Base-by-base conservation (phyloP, 2,888 invertebrate genomes). In the Gymnocheta viridis region DNA sequence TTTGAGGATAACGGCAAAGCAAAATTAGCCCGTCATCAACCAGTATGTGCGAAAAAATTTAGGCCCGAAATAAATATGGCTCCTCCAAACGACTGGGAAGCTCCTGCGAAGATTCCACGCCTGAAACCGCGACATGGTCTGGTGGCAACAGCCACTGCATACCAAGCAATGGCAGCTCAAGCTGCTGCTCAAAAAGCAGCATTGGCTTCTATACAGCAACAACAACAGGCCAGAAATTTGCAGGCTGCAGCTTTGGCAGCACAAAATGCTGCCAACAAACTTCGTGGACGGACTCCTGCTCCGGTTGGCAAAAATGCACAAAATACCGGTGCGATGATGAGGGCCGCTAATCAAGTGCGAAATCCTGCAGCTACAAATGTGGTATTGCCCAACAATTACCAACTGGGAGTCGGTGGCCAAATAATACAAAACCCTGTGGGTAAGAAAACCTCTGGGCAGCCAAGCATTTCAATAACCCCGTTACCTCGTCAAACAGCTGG, bases 1-100 rank as follows among this genome's bases (percentile, higher is more conserved):
- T 98, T 98, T 89, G 98, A 98, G 91, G 97, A 98, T 88, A 97
- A 97, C 89, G 96, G 97, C 73, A 98, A 97, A 92, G 96, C 96
- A 32, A 98, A 98, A 92, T 92, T 98, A 87, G 96, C 96, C 0
- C 94, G 98, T 47, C 98, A 98, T 93, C 94, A 96, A 86, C 94
- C 96, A 82, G 96, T 97, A 2, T 98, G 98, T 92, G 94, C 95
- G 51, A 97, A 98, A 92, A 96, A 97, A 90, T 98, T 97, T 92
- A 96, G 96, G 90, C 96, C 97, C 0, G 97, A 97, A 86, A 93
- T 94, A 58, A 98, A 98, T 92, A 93, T 96, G 87, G 95, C 96
- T 86, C 98, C 98, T 5, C 96, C 98, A 0, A 92, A 95, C 1
- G 98, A 98, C 89, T 98, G 97, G 96, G 98, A 98, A 89, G 97